These are phyloP conservation scores for Lophotis ruficrista DNA, from an alignment of 2,113 vertebrate genomes.

Conservation along the genomic window DNA sequence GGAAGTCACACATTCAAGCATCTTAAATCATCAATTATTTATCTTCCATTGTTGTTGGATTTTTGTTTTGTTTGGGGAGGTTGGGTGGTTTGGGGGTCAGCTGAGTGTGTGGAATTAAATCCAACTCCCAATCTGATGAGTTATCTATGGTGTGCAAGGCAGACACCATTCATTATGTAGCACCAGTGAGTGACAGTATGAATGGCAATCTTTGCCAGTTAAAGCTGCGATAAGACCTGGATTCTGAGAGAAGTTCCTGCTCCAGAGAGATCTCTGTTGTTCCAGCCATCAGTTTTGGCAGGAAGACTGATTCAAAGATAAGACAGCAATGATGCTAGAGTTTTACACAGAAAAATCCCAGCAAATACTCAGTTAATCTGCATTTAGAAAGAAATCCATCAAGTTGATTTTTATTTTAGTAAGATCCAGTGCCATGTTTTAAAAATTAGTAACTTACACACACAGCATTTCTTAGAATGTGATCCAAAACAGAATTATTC, in stretches of 20 bases:
- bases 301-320: conserved; percentile 79
- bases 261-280: conserved; percentile 79
- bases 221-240: conserved; percentile 76
- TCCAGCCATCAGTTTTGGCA: conserved; percentile 78
- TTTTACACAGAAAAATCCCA: conserved; percentile 58
- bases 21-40: conserved; percentile 77
- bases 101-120: conserved; percentile 70
- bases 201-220: conserved; percentile 83
- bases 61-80: background rate
- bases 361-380: conserved; percentile 71
- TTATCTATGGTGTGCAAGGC: conserved; percentile 87
- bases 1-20: conserved; percentile 59
- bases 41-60: conserved; percentile 64
- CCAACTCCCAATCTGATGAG: conserved; percentile 58
- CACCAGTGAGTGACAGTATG: conserved; percentile 76
- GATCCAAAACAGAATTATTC: background rate
- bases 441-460: background rate
- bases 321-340: conserved; percentile 65
- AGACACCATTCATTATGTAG: conserved; percentile 79
- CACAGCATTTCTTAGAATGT: background rate
- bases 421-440: background rate
- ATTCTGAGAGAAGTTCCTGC: conserved; percentile 66
- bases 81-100: background rate
- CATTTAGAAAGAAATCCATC: conserved; percentile 83
- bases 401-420: conserved; percentile 21